These are phyloP conservation scores for Acomys russatus DNA, from an alignment of 2,797 vertebrate species.

Conservation along the genomic window DNA sequence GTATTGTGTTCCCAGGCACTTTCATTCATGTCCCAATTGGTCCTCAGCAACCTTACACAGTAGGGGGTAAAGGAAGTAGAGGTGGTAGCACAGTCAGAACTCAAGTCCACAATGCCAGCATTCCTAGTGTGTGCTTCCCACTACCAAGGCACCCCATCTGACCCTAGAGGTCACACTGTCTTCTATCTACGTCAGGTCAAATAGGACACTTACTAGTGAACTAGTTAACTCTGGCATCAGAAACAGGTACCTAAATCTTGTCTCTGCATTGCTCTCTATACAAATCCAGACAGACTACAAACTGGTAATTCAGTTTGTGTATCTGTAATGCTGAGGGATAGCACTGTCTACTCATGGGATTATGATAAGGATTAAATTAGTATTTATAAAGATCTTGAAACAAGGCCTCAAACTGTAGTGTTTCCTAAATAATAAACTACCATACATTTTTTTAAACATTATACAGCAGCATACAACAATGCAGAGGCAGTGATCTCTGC, in stretches of 20 bases:
- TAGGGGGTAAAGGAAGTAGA: neutral
- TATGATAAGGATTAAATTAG: neutral
- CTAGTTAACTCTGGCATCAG: neutral
- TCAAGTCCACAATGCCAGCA: neutral
- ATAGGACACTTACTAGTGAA: neutral
- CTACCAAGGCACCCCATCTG: neutral
- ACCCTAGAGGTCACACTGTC: neutral
- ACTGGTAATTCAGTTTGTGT: neutral
- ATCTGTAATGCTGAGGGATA: neutral
- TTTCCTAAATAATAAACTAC: slow-evolving; percentile 30
- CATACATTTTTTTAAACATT: slow-evolving; percentile 18
- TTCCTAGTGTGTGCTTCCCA: neutral
- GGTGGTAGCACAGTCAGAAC: neutral
- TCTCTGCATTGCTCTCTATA: neutral
- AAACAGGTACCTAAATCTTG: neutral
- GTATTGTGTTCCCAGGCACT: too few species aligned
- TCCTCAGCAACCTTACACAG: neutral
- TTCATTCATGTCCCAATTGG: neutral
- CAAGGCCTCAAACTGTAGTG: neutral
- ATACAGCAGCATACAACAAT: neutral
- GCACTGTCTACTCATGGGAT: neutral
- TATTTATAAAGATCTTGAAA: slow-evolving; percentile 29
- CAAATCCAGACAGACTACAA: slow-evolving; percentile 4
- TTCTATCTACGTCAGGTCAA: neutral
- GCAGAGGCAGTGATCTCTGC: neutral